Percentiles rank a stretch among this genome's conserved stretches.
These are phyloP conservation scores for Urocolius indicus DNA, from an alignment of 2,113 vertebrate genomes.

Conservation along the genomic window DNA sequence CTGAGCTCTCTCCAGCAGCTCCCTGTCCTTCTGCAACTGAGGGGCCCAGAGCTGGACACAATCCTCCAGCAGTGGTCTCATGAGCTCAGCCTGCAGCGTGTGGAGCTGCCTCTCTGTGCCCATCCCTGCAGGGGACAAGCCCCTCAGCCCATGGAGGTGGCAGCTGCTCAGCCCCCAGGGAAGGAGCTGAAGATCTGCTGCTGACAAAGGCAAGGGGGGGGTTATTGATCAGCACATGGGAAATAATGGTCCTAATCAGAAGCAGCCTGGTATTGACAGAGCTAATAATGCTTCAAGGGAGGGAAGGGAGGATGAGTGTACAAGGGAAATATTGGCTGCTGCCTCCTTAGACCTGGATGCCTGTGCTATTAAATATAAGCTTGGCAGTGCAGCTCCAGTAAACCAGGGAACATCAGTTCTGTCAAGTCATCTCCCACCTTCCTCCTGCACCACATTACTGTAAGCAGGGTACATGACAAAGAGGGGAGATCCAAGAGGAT, in stretches of 20 bases:
- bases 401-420: slow-evolving; percentile 18
- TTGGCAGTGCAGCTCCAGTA: neutral
- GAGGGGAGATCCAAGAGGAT: neutral
- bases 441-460: neutral
- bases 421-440: neutral
- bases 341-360: neutral
- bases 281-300: neutral
- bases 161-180: neutral
- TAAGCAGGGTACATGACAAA: neutral
- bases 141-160: neutral
- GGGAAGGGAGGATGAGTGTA: neutral
- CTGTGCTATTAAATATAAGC: slow-evolving; percentile 16
- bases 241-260: neutral
- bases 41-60: too few relatives aligned
- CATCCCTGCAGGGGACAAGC: neutral
- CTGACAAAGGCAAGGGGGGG: neutral
- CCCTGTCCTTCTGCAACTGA: too few relatives aligned
- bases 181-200: neutral
- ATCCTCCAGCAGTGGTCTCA: too few relatives aligned
- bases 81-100: neutral
- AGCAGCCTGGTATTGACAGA: neutral
- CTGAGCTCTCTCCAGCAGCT: too few relatives aligned
- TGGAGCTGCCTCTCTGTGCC: neutral
- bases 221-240: slow-evolving; percentile 9
- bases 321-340: slow-evolving; percentile 31